phyloP scores from a whole-genome alignment of 1,140 invertebrate genomes.

The Magallana gigas region DNA sequence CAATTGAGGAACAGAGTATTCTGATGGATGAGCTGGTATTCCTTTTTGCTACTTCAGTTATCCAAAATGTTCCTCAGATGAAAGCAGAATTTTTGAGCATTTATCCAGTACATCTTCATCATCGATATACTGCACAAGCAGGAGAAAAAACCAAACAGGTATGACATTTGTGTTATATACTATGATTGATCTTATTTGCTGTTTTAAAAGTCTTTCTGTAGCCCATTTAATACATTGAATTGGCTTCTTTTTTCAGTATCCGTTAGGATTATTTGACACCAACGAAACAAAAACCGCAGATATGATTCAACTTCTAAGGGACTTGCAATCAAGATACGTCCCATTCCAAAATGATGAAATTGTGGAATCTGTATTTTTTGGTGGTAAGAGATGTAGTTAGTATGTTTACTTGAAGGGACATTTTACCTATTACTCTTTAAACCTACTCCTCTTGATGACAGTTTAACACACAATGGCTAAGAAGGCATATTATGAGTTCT shows the following conservation, averaged over 20 bases:
- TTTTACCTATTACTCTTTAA: too few relatives aligned
- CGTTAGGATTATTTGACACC: constrained; percentile 32
- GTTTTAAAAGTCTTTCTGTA: neutral
- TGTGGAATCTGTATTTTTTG: constrained; percentile 10
- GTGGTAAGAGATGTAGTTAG: neutral
- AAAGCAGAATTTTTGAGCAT: neutral
- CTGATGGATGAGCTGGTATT: constrained; percentile 28
- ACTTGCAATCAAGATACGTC: constrained; percentile 44
- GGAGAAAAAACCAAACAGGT: constrained; percentile 30
- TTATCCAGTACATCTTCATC: too few relatives aligned
- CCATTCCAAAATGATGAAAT: neutral
- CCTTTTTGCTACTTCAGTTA: neutral
- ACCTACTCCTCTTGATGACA: too few relatives aligned
- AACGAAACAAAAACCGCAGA: constrained; percentile 37
- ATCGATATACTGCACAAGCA: constrained; percentile 18
- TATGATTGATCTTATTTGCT: too few relatives aligned
- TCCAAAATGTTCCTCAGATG: constrained; percentile 23
- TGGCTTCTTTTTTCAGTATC: constrained; percentile 17
- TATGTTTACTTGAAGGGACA: too few relatives aligned
- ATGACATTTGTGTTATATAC: neutral
- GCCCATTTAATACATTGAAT: neutral
- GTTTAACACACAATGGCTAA: too few relatives aligned
- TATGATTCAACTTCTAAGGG: constrained; percentile 33
- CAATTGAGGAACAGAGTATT: neutral
- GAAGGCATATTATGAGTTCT: too few relatives aligned